Base-by-base conservation (phyloP, 2,113 vertebrate species). In the Rhinichthys klamathensis region DNA sequence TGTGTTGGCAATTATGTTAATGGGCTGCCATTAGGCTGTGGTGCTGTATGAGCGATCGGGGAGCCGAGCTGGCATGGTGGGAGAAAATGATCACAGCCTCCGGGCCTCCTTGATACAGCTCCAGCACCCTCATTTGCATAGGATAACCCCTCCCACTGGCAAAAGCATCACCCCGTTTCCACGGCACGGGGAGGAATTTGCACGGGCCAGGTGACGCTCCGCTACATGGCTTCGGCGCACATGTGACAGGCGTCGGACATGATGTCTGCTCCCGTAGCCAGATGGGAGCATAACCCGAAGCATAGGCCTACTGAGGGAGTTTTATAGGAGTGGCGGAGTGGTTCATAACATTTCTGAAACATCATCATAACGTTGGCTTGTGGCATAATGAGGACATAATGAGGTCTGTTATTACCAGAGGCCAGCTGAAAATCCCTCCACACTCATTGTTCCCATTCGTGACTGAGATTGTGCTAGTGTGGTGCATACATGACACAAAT, bases 1-100 rank as follows among this genome's bases (percentile, higher is more conserved):
- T 96, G 96, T 97, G 96, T 96, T 96, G 96, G 96, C 97, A 97
- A 97, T 98, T 98, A 97, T 96, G 96, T 97, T 98, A 98, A 98
- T 98, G 97, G 96, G 92, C 96, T 96, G 96, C 96, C 96, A 98
- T 98, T 98, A 98, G 96, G 96, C 96, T 96, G 96, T 97, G 97
- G 97, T 97, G 97, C 97, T 97, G 94, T 96, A 97, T 97, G 97
- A 98, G 96, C 95, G 96, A 96, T 96, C 93, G 93, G 97, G 96
- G 96, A 97, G 75, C 76, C 80, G 95, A 95, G 95, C 95, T 95
- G 96, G 94, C 95, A 96, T 93, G 93, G 96, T 94, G 94, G 95
- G 95, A 96, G 95, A 94, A 94, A 95, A 93, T 89, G 95, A 94
- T 97, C 95, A 96, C 95, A 96, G 94, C 95, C 94, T 93, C 85